A percentile compares a stretch with the other conserved stretches of the same genome.
These are phyloP conservation scores for Calcarius lapponicus DNA, from an alignment of 2,797 vertebrate genomes.

Conservation along the genomic window DNA sequence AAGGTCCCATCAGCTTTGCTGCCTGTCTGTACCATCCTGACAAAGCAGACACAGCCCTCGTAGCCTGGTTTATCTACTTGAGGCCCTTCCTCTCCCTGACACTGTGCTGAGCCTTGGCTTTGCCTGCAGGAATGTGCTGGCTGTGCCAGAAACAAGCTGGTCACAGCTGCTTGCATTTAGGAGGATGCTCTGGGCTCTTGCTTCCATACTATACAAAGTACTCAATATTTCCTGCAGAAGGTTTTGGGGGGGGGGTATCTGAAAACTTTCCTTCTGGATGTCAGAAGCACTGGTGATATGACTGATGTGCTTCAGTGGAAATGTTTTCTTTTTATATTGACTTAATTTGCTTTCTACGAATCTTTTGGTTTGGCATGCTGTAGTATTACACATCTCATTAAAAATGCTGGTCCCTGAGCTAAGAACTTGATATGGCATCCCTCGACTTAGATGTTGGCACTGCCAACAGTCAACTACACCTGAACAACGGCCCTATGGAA, in stretches of 20 bases:
- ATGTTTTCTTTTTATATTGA: not conserved
- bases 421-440: not conserved
- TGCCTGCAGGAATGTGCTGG: not conserved
- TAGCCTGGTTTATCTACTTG: not conserved
- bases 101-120: not conserved
- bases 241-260: fast-evolving
- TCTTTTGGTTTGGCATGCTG: not conserved
- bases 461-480: not conserved
- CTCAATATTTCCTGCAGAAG: not conserved
- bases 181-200: not conserved
- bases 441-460: not conserved
- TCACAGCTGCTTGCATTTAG: not conserved
- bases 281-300: not conserved
- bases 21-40: not conserved
- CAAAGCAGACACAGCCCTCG: not conserved
- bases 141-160: not conserved
- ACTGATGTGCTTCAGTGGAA: not conserved
- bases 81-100: not conserved
- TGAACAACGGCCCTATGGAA: not conserved
- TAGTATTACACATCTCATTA: not conserved
- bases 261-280: not conserved
- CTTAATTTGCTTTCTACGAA: not conserved
- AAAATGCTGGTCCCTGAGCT: not conserved
- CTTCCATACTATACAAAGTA: not conserved
- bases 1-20: not conserved